A percentile compares a stretch with the other conserved stretches of the same genome.
These are phyloP conservation scores for Threskiornis aethiopicus DNA, from an alignment of 2,797 vertebrate genomes.

Conservation along the genomic window DNA sequence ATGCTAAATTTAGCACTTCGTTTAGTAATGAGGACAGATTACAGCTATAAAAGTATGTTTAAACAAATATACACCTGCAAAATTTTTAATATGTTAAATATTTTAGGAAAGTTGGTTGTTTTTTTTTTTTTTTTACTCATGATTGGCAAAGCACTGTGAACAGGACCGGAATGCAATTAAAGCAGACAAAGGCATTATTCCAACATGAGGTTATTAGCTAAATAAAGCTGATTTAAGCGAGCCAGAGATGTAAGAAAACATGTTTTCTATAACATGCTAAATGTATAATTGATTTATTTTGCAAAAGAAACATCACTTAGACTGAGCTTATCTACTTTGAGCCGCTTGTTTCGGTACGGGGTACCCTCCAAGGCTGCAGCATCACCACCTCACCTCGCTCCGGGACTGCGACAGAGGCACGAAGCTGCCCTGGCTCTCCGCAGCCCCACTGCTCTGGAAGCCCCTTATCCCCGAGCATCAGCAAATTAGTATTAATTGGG, in stretches of 20 bases:
- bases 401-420: no score
- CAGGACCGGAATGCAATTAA: background rate
- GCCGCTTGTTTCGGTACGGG: fast-evolving
- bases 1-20: slow-evolving; percentile 32
- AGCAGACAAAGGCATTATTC: background rate
- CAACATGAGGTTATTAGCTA: background rate
- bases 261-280: background rate
- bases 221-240: background rate
- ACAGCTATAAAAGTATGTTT: background rate
- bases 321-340: fast-evolving
- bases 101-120: background rate
- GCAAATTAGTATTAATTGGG: fast-evolving
- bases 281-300: background rate
- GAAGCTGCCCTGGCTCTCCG: background rate
- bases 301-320: background rate
- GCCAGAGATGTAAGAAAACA: background rate
- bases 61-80: slow-evolving; percentile 30
- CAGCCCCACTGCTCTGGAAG: fast-evolving
- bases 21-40: slow-evolving; percentile 35
- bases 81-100: background rate
- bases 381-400: background rate
- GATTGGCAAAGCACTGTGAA: background rate
- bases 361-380: background rate
- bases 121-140: background rate
- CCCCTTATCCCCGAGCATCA: background rate